phyloP scores from a whole-genome alignment of 2,113 vertebrate genomes.

The Ascaphus truei region DNA sequence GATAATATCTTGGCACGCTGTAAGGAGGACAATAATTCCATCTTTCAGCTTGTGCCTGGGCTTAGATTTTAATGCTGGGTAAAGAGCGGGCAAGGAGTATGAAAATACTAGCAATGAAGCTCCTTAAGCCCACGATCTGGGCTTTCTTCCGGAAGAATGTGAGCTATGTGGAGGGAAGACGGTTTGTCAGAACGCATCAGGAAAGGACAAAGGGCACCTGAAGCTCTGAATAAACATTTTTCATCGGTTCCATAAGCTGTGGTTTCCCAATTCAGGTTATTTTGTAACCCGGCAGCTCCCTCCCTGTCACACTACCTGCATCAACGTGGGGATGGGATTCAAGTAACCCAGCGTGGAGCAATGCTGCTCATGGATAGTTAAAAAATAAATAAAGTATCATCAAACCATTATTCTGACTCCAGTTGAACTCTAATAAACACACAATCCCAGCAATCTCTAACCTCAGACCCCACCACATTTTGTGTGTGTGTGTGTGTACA shows the following conservation, averaged over 20 bases:
- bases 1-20: not conserved
- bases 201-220: slow-evolving; percentile 60
- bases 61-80: slow-evolving; percentile 46
- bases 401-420: too few relatives aligned
- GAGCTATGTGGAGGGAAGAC: slow-evolving; percentile 43
- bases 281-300: slow-evolving; percentile 44
- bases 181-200: slow-evolving; percentile 51
- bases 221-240: slow-evolving; percentile 55
- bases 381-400: too few relatives aligned
- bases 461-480: too few relatives aligned
- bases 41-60: slow-evolving; percentile 17
- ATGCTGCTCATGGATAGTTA: too few relatives aligned
- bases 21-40: not conserved
- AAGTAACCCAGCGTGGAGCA: too few relatives aligned
- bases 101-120: slow-evolving; percentile 43
- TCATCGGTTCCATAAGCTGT: slow-evolving; percentile 50
- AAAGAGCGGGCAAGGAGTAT: slow-evolving; percentile 57
- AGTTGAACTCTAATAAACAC: too few relatives aligned
- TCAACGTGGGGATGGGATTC: too few relatives aligned
- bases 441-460: too few relatives aligned
- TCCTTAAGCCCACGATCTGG: slow-evolving; percentile 48
- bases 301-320: slow-evolving; percentile 43
- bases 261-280: slow-evolving; percentile 52
- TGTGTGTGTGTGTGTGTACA: too few relatives aligned
- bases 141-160: slow-evolving; percentile 59